A percentile compares a stretch with the other conserved stretches of the same genome.
Conservation (phyloP, 2,797 vertebrate genomes). For the Knipowitschia caucasica region DNA sequence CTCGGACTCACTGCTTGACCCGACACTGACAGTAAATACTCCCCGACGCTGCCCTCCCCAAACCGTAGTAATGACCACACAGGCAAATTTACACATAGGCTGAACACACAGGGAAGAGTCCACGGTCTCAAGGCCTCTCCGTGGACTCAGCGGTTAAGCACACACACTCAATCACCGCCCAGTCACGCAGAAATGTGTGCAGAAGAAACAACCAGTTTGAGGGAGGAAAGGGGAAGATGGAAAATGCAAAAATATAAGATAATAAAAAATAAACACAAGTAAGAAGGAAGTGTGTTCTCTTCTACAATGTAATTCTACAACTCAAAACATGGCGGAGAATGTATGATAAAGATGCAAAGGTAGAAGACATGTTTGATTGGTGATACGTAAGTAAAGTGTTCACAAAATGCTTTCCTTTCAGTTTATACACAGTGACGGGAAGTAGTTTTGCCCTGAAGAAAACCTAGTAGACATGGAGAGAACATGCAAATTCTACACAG, state of each 20-base stretch:
- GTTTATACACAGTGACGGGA: too few species aligned
- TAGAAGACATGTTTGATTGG: too few species aligned
- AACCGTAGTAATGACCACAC: slow-evolving; percentile 49
- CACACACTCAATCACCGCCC: slow-evolving; percentile 74
- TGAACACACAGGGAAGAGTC: slow-evolving; percentile 50
- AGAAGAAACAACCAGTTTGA: slow-evolving; percentile 52
- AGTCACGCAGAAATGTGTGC: slow-evolving; percentile 61
- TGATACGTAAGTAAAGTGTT: too few species aligned
- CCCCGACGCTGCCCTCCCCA: slow-evolving; percentile 42
- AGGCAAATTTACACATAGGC: slow-evolving; percentile 36
- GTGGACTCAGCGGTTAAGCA: slow-evolving; percentile 72
- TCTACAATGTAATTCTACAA: too few species aligned
- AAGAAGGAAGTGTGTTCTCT: too few species aligned
- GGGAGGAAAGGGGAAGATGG: slow-evolving; percentile 2
- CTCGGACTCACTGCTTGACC: slow-evolving; percentile 41
- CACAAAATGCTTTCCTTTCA: too few species aligned
- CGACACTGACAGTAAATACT: slow-evolving; percentile 54
- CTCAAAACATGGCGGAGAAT: not conserved
- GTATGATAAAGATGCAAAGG: too few species aligned
- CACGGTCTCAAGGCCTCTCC: slow-evolving; percentile 61
- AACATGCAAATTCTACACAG: too few species aligned
- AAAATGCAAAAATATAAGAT: slow-evolving; percentile 25
- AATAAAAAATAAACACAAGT: slow-evolving; percentile 10
- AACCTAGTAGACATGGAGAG: too few species aligned
- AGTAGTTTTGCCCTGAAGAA: too few species aligned